phyloP scores from a whole-genome alignment of 1,140 invertebrate genomes.

The Apis cerana region DNA sequence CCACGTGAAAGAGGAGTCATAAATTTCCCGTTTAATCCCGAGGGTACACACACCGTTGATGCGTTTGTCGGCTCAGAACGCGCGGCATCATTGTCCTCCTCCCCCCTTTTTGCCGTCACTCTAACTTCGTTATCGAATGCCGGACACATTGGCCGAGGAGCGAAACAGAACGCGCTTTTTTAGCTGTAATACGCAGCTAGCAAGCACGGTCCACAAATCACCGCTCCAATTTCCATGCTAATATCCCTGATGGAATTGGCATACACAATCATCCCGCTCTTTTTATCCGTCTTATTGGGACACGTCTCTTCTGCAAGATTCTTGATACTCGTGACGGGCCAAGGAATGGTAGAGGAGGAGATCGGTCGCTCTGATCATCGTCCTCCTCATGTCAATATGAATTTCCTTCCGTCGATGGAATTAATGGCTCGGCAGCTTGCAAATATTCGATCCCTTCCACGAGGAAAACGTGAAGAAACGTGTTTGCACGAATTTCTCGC shows the following conservation, averaged over 20 bases:
- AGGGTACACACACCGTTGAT: conserved; percentile 62
- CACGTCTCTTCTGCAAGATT: too few species aligned
- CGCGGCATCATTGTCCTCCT: conserved; percentile 38
- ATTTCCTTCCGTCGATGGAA: not conserved
- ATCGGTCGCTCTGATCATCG: too few species aligned
- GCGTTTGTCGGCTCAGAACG: conserved; percentile 60
- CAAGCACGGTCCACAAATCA: conserved; percentile 69
- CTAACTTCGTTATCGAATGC: conserved; percentile 60
- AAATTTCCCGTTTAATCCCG: conserved; percentile 70
- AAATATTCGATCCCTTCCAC: too few species aligned
- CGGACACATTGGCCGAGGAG: not conserved
- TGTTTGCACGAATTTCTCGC: not conserved
- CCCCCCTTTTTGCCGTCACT: conserved; percentile 13
- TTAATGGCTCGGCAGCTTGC: conserved; percentile 9
- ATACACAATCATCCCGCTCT: conserved; percentile 57
- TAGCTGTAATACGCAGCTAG: conserved; percentile 23
- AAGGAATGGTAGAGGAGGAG: too few species aligned
- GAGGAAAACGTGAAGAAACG: not conserved
- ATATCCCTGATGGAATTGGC: conserved; percentile 76
- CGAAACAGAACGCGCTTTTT: conserved; percentile 34
- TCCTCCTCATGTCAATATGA: too few species aligned
- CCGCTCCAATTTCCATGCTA: conserved; percentile 74
- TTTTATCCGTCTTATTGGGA: conserved; percentile 22
- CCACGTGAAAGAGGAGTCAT: conserved; percentile 60
- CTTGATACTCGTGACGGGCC: too few species aligned